Evolutionary conservation across 2,797 vertebrate species (phyloP).

Genomic region (Coregonus sp.): DNA sequence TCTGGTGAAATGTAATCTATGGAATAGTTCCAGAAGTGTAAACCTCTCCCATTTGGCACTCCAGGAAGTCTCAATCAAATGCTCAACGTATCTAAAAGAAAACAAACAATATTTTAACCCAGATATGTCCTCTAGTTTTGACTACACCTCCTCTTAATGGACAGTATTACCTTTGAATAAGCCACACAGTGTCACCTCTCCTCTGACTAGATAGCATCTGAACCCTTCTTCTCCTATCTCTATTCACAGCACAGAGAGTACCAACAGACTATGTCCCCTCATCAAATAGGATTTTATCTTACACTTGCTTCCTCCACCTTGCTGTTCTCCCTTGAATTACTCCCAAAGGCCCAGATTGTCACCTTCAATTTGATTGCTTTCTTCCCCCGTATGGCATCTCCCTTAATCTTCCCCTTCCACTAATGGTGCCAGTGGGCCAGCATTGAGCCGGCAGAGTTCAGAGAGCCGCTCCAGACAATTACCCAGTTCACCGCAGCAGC

Average conservation of each 20-base stretch:
- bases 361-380: neutral
- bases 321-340: neutral
- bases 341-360: neutral
- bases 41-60: neutral
- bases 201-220: neutral
- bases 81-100: neutral
- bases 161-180: neutral
- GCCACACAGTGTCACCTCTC: neutral
- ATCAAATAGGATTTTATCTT: neutral
- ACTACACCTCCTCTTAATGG: too few relatives aligned
- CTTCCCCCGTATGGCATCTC: neutral
- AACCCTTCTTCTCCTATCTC: neutral
- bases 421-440: neutral
- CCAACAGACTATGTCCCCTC: neutral
- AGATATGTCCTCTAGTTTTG: too few relatives aligned
- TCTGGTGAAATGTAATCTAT: neutral
- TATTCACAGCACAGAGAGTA: neutral
- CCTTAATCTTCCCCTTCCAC: neutral
- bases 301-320: neutral
- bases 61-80: neutral
- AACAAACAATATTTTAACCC: neutral
- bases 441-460: neutral
- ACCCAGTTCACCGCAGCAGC: constrained; percentile 4
- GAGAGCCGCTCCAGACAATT: neutral
- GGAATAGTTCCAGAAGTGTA: neutral